phyloP scores from a whole-genome alignment of 2,888 invertebrate species.

The Nineta flava region DNA sequence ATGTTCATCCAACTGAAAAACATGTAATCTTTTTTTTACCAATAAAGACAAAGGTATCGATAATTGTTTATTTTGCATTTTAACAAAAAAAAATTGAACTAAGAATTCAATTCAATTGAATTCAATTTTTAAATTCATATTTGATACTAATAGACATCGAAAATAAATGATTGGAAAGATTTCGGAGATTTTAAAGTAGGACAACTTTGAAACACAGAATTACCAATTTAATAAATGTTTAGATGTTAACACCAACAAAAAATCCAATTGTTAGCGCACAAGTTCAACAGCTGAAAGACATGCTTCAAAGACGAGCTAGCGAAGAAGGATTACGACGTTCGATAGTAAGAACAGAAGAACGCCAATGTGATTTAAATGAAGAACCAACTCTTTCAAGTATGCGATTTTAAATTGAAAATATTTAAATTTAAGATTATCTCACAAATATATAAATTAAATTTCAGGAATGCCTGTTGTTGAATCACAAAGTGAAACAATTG shows the following conservation, averaged over 20 bases:
- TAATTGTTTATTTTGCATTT: too few species aligned
- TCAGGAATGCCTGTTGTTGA: conserved; percentile 18
- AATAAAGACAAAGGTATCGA: too few species aligned
- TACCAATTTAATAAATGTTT: too few species aligned
- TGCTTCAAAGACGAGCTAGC: conserved; percentile 23
- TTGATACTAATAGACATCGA: too few species aligned
- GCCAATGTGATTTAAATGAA: not conserved
- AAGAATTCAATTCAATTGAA: too few species aligned
- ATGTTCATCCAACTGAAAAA: too few species aligned
- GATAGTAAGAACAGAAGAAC: not conserved
- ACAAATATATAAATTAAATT: not conserved
- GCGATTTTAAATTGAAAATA: not conserved
- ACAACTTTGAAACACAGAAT: too few species aligned
- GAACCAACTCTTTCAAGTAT: not conserved
- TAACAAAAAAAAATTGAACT: too few species aligned
- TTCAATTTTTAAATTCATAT: too few species aligned
- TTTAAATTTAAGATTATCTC: not conserved
- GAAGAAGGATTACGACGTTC: not conserved
- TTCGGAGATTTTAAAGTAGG: too few species aligned
- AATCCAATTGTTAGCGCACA: conserved; percentile 28
- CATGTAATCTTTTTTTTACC: too few species aligned
- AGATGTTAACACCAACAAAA: not conserved
- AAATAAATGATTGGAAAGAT: too few species aligned
- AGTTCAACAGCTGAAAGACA: conserved; percentile 32
- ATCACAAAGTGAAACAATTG: conserved; percentile 49